These are phyloP conservation scores for Lacerta viridis DNA, from an alignment of 2,797 vertebrate genomes.

Conservation along the genomic window DNA sequence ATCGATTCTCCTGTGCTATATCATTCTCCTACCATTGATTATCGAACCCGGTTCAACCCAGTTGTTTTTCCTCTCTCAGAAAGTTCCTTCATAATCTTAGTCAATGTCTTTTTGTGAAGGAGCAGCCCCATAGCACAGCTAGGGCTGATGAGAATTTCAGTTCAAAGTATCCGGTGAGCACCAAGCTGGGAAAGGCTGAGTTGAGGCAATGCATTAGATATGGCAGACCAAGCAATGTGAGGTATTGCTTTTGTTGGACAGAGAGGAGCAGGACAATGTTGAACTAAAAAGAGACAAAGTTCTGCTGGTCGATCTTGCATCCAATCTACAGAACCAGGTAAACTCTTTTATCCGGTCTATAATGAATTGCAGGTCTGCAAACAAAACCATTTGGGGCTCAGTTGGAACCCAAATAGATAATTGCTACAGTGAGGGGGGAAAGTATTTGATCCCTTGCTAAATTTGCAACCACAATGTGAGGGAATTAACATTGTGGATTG, in stretches of 20 bases:
- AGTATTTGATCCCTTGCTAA: too few relatives aligned
- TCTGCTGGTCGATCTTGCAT: conserved; percentile 55
- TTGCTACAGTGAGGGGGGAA: background rate
- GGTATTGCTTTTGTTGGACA: background rate
- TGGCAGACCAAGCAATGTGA: background rate
- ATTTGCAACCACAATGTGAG: background rate
- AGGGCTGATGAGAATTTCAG: background rate
- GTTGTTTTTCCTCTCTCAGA: background rate
- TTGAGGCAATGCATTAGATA: background rate
- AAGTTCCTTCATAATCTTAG: background rate
- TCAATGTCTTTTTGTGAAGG: background rate
- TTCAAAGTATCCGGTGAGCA: too few relatives aligned
- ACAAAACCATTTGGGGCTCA: background rate
- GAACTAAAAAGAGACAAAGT: conserved; percentile 58
- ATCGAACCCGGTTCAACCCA: background rate
- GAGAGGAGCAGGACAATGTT: conserved; percentile 51
- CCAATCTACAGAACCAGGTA: conserved; percentile 62
- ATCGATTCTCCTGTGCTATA: background rate
- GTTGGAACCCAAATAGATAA: background rate
- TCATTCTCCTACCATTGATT: background rate
- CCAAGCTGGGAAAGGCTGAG: background rate
- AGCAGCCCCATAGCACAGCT: background rate
- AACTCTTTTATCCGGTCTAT: conserved; percentile 5
- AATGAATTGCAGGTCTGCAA: background rate
- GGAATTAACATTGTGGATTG: background rate